These are phyloP conservation scores for Sus scrofa DNA, from an alignment of 2,113 vertebrate species.

Conservation along the genomic window DNA sequence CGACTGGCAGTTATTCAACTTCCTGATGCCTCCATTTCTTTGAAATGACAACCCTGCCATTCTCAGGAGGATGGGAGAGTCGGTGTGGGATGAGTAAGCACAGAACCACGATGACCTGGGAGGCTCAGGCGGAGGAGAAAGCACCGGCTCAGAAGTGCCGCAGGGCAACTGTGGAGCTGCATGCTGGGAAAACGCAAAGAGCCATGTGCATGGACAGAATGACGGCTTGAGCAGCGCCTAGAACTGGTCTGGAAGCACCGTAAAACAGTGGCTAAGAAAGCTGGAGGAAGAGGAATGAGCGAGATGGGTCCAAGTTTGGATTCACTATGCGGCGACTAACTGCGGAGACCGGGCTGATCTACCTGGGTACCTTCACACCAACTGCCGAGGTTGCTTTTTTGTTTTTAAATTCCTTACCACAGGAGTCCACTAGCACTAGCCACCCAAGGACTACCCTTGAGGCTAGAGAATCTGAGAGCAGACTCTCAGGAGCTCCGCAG, in stretches of 20 bases:
- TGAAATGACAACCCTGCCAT: conserved; percentile 63
- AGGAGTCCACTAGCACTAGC: not conserved
- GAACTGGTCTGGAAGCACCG: conserved; percentile 18
- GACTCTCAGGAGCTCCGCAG: not conserved
- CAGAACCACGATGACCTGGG: conserved; percentile 40
- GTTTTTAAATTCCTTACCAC: not conserved
- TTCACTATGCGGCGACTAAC: conserved; percentile 20
- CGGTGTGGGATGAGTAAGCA: conserved; percentile 59
- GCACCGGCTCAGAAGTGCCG: not conserved
- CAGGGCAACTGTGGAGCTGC: not conserved
- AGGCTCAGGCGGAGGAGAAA: conserved; percentile 47
- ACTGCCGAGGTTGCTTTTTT: not conserved
- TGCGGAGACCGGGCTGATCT: not conserved
- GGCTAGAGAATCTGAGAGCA: not conserved
- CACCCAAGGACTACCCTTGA: not conserved
- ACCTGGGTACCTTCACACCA: not conserved
- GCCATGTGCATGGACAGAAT: conserved; percentile 56
- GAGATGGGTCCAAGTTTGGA: not conserved
- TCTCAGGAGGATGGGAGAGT: not conserved
- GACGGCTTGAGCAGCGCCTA: not conserved
- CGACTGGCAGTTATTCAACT: not conserved
- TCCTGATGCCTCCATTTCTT: conserved; percentile 59
- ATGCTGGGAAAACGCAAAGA: conserved; percentile 41
- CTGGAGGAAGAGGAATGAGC: not conserved
- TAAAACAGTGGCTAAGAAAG: not conserved